Percentiles rank a stretch among this genome's conserved stretches.
Conservation (phyloP, 2,113 vertebrate species). For the Podarcis raffonei region DNA sequence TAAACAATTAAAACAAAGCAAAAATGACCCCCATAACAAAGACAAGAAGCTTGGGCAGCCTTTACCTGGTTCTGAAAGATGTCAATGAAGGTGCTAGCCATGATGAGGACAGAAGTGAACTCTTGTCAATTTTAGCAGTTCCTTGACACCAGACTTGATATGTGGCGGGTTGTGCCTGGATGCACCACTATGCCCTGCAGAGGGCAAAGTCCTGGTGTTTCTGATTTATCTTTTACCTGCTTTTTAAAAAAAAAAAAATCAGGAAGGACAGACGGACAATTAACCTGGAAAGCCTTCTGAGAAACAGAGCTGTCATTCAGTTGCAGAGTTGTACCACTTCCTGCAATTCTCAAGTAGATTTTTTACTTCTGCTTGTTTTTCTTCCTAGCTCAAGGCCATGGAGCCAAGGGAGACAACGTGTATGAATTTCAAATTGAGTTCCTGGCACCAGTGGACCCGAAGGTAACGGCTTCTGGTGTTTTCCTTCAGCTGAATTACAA, state of each 20-base stretch:
- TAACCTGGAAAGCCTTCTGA: not conserved
- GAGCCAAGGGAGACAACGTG: conserved; percentile 93
- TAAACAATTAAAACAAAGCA: too few species aligned
- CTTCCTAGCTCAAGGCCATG: conserved; percentile 86
- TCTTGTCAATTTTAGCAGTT: not conserved
- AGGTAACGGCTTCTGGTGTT: conserved; percentile 75
- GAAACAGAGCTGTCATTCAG: not conserved
- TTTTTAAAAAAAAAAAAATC: not conserved
- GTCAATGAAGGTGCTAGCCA: too few species aligned
- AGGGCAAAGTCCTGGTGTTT: not conserved
- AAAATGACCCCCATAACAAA: too few species aligned
- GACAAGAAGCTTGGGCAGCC: too few species aligned
- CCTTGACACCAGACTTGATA: not conserved
- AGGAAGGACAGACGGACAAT: not conserved
- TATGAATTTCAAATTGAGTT: conserved; percentile 93
- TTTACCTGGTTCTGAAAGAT: too few species aligned
- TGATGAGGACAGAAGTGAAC: not conserved
- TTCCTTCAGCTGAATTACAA: not conserved
- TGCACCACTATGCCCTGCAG: not conserved
- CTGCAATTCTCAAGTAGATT: not conserved
- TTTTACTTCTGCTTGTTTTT: conserved; percentile 37
- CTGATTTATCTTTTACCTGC: not conserved
- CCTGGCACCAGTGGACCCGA: conserved; percentile 83
- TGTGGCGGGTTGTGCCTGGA: too few species aligned
- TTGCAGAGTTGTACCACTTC: not conserved